Evolutionary conservation across 2,888 invertebrate species (phyloP), one percentile per base, ranked within the genome.

Genomic region (Anoplius nigerrimus): DNA sequence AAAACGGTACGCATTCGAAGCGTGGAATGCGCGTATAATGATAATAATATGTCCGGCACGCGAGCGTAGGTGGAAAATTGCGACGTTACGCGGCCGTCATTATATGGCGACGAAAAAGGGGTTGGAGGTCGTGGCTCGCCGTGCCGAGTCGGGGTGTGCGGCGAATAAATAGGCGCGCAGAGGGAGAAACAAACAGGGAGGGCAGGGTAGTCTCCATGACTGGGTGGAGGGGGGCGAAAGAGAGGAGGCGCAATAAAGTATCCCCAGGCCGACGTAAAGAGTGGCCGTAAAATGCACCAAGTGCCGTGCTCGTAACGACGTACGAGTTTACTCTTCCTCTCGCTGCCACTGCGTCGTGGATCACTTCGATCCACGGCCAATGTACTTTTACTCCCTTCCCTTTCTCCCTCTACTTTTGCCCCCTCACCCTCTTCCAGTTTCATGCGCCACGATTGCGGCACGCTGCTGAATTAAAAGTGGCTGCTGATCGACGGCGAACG

Each of bases 271-370:
- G 69, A 70, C 72, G 66, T 68, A 74, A 74, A 78, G 79, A 79
- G 66, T 57, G 58, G 56, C 65, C 71, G 79, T 78, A 78, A 78
- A 78, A 79, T 71, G 79, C 79, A 75, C 66, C 66, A 51, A 72
- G 56, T 66, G 64, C 71, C 43, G 66, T 56, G 57, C 58, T 43
- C 64, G 67, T 71, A 78, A 76, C 79, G 69, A 66, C 58, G 20
- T 65, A 57, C 71, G 62, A 66, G 74, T 75, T 74, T 66, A 62
- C 68, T 72, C 56, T 55, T 67, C 53, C 58, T 24, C 56, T 59
- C 16, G 34, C 34, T 34, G 34, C 34, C 34, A 34, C 4, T 34
- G 34, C 34, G 34, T 15, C 21, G 13, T 6, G 21, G 18, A 43
- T 56, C 34, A 56, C 21, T 56, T 56, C 42, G 56, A 56, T 75